Conservation (phyloP, 2,888 invertebrate species). For the Archips xylosteana region DNA sequence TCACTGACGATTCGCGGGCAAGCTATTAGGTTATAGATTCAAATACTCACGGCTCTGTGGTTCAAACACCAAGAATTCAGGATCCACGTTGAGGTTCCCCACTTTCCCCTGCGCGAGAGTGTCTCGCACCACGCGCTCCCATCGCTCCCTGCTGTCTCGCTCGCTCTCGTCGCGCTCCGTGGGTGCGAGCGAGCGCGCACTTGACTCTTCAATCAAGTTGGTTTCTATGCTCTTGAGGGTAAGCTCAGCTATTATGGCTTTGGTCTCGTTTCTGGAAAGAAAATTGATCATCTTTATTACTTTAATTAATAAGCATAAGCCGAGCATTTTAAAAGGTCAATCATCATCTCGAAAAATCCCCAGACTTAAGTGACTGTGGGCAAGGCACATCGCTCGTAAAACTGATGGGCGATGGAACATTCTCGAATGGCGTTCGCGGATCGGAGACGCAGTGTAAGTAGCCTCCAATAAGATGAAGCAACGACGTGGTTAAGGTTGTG, state of each 20-base stretch:
- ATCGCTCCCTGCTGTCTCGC: conserved; percentile 58
- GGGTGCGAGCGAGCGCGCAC: conserved; percentile 65
- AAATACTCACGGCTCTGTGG: conserved; percentile 88
- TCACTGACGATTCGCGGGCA: too few species aligned
- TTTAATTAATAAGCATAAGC: too few species aligned
- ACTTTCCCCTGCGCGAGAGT: conserved; percentile 90
- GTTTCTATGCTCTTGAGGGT: conserved; percentile 91
- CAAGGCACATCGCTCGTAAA: too few species aligned
- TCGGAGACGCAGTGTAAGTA: too few species aligned
- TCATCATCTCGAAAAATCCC: too few species aligned
- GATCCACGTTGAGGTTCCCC: conserved; percentile 93
- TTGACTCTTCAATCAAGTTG: conserved; percentile 86
- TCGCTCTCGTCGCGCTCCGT: conserved; percentile 51
- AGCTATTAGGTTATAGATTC: too few species aligned
- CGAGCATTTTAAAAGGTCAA: too few species aligned
- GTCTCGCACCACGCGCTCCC: conserved; percentile 87
- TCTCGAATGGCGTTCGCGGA: too few species aligned
- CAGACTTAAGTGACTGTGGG: too few species aligned
- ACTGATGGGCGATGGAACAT: too few species aligned
- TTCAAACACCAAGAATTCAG: conserved; percentile 91
- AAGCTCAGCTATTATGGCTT: conserved; percentile 91
- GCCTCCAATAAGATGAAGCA: too few species aligned
- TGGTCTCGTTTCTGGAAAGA: conserved; percentile 78
- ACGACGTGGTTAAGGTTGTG: too few species aligned
- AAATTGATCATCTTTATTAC: conserved; percentile 1